Percentiles rank a stretch among this genome's conserved stretches.
Evolutionary conservation across 2,888 invertebrate species (phyloP).

Genomic region (Sabatieria punctata): DNA sequence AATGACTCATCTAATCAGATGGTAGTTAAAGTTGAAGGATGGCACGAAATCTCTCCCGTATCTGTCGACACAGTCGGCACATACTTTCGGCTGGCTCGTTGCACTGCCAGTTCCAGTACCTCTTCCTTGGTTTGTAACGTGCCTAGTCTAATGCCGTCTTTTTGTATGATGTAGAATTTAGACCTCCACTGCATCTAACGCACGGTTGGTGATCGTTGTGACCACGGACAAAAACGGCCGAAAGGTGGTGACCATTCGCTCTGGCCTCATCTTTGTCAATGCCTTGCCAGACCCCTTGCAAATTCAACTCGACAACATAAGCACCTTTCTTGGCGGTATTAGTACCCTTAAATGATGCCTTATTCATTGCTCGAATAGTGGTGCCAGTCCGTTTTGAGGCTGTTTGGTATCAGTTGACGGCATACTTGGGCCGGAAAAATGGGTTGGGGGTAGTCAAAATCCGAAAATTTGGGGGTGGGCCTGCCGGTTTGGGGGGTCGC

Average conservation of each 20-base stretch:
- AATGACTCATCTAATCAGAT: constrained; percentile 54
- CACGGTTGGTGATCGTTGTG: constrained; percentile 75
- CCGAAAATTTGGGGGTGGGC: too few relatives aligned
- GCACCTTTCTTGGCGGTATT: constrained; percentile 15
- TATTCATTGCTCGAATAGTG: too few relatives aligned
- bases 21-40: constrained; percentile 69
- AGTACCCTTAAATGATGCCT: too few relatives aligned
- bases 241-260: constrained; percentile 76
- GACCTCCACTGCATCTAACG: constrained; percentile 37
- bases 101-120: neutral
- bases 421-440: too few relatives aligned
- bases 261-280: constrained; percentile 65
- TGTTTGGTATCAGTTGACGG: neutral
- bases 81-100: constrained; percentile 49
- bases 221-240: constrained; percentile 78
- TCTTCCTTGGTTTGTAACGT: neutral
- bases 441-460: too few relatives aligned
- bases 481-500: too few relatives aligned
- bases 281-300: constrained; percentile 52
- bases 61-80: constrained; percentile 87
- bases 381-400: too few relatives aligned
- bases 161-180: neutral
- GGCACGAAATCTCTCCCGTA: constrained; percentile 67
- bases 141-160: neutral
- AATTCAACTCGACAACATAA: constrained; percentile 48